A percentile compares a stretch with the other conserved stretches of the same genome.
Conservation (phyloP, 2,113 vertebrate species). For the Lophotis ruficrista region DNA sequence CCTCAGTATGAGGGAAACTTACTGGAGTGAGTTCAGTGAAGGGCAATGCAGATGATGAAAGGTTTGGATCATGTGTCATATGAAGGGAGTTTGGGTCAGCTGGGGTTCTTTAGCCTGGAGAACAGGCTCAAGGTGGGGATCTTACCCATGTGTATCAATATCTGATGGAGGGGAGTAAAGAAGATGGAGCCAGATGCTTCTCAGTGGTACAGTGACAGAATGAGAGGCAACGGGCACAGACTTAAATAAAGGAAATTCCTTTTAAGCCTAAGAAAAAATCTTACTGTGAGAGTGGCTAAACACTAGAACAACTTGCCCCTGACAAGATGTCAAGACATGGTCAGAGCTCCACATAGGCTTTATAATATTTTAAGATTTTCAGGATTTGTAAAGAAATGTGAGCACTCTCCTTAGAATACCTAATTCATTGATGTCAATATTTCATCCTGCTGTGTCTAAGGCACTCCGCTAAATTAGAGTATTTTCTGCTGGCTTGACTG, state of each 20-base stretch:
- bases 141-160: background rate
- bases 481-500: background rate
- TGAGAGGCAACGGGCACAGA: background rate
- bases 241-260: background rate
- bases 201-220: background rate
- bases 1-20: background rate
- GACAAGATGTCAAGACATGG: background rate
- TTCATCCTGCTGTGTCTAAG: background rate
- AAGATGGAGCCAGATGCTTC: background rate
- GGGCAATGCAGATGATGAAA: background rate
- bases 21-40: background rate
- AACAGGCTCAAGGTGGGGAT: background rate
- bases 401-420: background rate
- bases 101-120: background rate
- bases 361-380: background rate
- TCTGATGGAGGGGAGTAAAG: background rate
- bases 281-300: background rate
- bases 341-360: background rate
- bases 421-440: background rate
- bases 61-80: background rate
- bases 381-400: background rate
- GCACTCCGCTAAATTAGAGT: background rate
- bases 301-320: background rate
- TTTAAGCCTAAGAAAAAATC: background rate
- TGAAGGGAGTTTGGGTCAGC: background rate